A percentile compares a stretch with the other conserved stretches of the same genome.
Conservation (phyloP, 2,113 vertebrate species). For the Psophia crepitans region DNA sequence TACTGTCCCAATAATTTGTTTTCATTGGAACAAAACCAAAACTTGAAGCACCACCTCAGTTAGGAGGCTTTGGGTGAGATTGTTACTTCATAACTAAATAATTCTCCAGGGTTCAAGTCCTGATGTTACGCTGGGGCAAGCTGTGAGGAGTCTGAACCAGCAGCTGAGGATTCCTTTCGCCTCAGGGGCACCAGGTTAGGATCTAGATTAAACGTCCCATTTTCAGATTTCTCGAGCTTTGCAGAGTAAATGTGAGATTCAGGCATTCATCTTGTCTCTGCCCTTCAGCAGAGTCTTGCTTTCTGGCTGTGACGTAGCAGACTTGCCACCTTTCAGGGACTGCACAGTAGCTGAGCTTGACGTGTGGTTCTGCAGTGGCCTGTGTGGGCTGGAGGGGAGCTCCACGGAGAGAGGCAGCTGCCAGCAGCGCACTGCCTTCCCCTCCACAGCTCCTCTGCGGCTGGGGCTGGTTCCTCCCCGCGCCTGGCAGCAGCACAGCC, state of each 20-base stretch:
- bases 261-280: neutral
- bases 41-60: neutral
- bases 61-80: neutral
- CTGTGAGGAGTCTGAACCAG: neutral
- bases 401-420: neutral
- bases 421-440: neutral
- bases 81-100: neutral
- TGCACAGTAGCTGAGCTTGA: neutral
- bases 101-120: neutral
- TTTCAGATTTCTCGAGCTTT: neutral
- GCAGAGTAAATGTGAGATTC: neutral
- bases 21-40: neutral
- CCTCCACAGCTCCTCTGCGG: neutral
- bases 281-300: neutral
- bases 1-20: slow-evolving; percentile 42
- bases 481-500: neutral
- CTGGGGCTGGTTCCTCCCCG: neutral
- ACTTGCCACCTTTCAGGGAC: neutral
- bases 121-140: neutral
- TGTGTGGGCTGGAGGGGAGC: neutral
- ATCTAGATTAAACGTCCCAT: neutral
- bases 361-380: neutral
- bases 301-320: neutral
- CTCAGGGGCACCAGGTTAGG: neutral
- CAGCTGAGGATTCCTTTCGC: neutral